Base-by-base conservation (phyloP, 1,140 invertebrate genomes). In the Drosophila arawakana region DNA sequence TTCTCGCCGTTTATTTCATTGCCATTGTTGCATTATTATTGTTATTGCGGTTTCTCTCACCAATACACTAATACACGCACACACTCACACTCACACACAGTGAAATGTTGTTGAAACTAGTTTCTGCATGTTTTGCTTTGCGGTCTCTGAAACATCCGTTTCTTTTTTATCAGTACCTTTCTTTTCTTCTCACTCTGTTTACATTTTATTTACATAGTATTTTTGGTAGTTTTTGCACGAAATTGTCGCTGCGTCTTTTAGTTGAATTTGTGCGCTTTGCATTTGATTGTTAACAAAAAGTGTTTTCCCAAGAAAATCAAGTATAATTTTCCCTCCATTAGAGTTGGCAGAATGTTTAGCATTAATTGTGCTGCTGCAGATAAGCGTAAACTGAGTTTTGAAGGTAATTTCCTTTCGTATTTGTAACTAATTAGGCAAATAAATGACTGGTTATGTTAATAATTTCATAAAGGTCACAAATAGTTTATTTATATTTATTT, bases 101-200 rank as follows among this genome's bases (percentile, higher is more conserved):
- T 5, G 25, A 30, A 85, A 78, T 78, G 75, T 80, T 81, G 82
- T 76, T 81, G 62, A 85, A 78, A 85, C 82, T 84, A 79, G 82
- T 86, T 86, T 86, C 81, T 65, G 63, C 76, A 66, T 76, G 76
- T 76, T 78, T 72, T 59, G 63, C 68, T 78, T 79, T 79, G 67
- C 55, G 60, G 57, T 35, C 18, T 71, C 46, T 75, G 71, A 11
- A 60, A 21, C 11, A 21, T 34, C 9, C 43, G 18, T 46, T 21
- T 50, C 49, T 73, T 50, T 50, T 67, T 69, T 30, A 57, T 65
- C 52, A 47, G 44, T 34, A 11, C 21, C 43, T 52, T 25, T 50
- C 43, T 50, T 66, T 73, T 37, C 3, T 9, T 65, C 50, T 39
- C 9, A 1, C 25, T 30, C 10, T 25, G 18, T 15, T 59, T 30